Evolutionary conservation across 2,797 vertebrate species (phyloP).

Genomic region (Pelodytes ibericus): DNA sequence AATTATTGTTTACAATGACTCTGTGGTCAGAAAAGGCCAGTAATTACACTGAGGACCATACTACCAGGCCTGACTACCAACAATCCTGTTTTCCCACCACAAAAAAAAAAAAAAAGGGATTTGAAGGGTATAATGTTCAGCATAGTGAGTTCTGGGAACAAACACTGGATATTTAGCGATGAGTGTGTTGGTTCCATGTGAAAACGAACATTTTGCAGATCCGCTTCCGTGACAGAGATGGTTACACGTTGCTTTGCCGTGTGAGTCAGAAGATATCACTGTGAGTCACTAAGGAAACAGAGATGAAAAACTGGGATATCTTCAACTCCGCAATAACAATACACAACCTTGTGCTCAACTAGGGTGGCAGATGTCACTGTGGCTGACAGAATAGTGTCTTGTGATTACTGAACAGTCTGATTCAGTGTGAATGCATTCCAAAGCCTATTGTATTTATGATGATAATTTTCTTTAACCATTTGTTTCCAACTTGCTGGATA

Average conservation of each 20-base stretch:
- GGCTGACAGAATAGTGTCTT: background rate
- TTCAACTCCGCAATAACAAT: slow-evolving; percentile 13
- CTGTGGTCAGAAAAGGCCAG: no score
- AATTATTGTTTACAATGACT: no score
- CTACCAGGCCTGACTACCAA: no score
- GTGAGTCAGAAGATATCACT: slow-evolving; percentile 25
- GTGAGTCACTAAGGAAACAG: slow-evolving; percentile 30
- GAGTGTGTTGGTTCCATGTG: background rate
- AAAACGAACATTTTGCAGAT: background rate
- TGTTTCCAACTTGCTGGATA: background rate
- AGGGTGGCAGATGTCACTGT: slow-evolving; percentile 5
- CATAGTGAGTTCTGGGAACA: no score
- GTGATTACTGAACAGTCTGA: slow-evolving; percentile 10
- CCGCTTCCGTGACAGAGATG: background rate
- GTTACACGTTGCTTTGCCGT: background rate
- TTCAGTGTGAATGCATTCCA: background rate
- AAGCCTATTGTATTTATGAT: background rate
- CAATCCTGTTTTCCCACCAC: no score
- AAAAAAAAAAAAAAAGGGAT: no score
- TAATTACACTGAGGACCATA: no score
- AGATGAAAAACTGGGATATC: slow-evolving; percentile 4
- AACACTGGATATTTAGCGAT: no score
- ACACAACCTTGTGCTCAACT: background rate
- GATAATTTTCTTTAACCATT: background rate
- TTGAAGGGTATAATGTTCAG: no score